A percentile compares a stretch with the other conserved stretches of the same genome.
These are phyloP conservation scores for Capreolus pygargus DNA, from an alignment of 2,113 vertebrate species.

Conservation along the genomic window DNA sequence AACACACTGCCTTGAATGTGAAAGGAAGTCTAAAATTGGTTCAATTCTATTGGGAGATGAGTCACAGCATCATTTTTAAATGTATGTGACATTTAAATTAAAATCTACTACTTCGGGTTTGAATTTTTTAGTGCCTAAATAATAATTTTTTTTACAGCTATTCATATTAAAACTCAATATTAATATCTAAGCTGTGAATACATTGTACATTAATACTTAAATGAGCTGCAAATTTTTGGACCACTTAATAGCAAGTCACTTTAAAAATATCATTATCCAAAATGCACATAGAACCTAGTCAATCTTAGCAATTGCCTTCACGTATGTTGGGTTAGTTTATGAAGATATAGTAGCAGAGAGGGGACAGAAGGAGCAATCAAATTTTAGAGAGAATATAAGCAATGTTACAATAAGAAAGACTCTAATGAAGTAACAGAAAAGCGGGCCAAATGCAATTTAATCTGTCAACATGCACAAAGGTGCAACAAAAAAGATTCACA, in stretches of 20 bases:
- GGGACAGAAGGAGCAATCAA: constrained; percentile 15
- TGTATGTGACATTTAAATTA: constrained; percentile 42
- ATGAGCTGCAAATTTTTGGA: constrained; percentile 13
- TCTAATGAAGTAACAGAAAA: constrained; percentile 61
- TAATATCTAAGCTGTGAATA: constrained; percentile 34
- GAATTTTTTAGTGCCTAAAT: not conserved
- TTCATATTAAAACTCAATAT: constrained; percentile 1
- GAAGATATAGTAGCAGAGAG: not conserved
- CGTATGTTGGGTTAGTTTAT: constrained; percentile 10
- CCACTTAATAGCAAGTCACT: constrained; percentile 6
- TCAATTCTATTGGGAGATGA: not conserved
- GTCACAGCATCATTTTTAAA: constrained; percentile 30
- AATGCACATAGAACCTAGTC: not conserved
- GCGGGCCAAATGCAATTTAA: constrained; percentile 50
- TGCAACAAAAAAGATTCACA: constrained; percentile 31
- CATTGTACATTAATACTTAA: constrained; percentile 25
- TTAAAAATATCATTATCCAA: constrained; percentile 29
- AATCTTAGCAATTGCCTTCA: constrained; percentile 22
- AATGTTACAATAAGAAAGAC: constrained; percentile 44
- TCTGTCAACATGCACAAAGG: constrained; percentile 29
- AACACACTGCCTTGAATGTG: not conserved
- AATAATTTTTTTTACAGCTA: not conserved
- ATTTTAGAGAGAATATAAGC: constrained; percentile 44
- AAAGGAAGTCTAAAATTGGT: not conserved
- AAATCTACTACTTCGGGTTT: constrained; percentile 12